phyloP scores from a whole-genome alignment of 2,797 vertebrate species.

The Australoheros facetus region DNA sequence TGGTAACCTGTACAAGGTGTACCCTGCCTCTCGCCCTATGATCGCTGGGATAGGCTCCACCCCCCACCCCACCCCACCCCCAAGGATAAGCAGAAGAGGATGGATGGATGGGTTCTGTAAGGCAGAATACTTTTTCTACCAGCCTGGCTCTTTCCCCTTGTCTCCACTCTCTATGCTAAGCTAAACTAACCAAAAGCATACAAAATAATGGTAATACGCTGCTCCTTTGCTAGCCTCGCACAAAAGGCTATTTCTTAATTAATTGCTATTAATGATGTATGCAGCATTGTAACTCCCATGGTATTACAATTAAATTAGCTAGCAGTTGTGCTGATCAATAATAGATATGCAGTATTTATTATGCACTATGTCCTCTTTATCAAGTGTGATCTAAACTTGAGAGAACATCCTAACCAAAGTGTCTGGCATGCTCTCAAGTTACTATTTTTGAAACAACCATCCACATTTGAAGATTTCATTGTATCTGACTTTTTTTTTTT shows the following conservation, averaged over 20 bases:
- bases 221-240: background rate
- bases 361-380: slow-evolving; percentile 1
- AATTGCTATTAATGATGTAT: background rate
- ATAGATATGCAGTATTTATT: slow-evolving; percentile 19
- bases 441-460: background rate
- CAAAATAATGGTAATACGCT: background rate
- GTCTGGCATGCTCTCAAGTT: background rate
- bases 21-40: too few relatives aligned
- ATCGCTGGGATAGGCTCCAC: too few relatives aligned
- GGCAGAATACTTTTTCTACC: background rate
- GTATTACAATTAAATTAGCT: slow-evolving; percentile 15
- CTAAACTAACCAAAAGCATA: background rate
- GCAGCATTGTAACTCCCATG: background rate
- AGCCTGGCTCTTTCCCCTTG: background rate
- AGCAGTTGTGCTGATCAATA: slow-evolving; percentile 10
- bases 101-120: background rate
- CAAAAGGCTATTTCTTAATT: background rate
- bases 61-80: too few relatives aligned
- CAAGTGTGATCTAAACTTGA: slow-evolving; percentile 1
- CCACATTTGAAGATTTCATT: background rate
- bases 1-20: too few relatives aligned
- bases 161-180: background rate
- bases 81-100: too few relatives aligned
- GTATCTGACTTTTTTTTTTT: background rate
- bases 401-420: slow-evolving; percentile 20